Evolutionary conservation across 2,113 vertebrate genomes (phyloP).

Genomic region (Ageneiosus marmoratus): DNA sequence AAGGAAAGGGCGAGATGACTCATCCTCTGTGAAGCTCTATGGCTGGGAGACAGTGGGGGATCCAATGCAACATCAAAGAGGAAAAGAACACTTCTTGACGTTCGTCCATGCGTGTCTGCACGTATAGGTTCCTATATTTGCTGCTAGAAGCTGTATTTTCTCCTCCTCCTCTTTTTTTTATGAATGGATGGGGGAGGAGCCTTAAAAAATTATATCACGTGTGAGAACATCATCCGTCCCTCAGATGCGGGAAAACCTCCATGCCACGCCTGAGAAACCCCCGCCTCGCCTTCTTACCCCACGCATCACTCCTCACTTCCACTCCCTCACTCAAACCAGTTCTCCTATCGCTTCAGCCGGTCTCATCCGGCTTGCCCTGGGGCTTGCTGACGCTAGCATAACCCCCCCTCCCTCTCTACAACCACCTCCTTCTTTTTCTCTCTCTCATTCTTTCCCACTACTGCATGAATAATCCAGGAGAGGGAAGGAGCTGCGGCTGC

Average conservation of each 20-base stretch:
- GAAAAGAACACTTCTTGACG: slow-evolving; percentile 6
- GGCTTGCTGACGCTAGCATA: slow-evolving; percentile 48
- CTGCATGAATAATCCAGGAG: slow-evolving; percentile 54
- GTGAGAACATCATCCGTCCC: slow-evolving; percentile 2
- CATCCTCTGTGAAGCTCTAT: slow-evolving; percentile 26
- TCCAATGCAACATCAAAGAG: neutral
- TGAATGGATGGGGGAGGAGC: slow-evolving; percentile 53
- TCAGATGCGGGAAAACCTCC: slow-evolving; percentile 44
- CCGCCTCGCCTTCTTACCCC: slow-evolving; percentile 31
- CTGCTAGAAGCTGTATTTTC: slow-evolving; percentile 27
- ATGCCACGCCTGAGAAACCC: slow-evolving; percentile 22
- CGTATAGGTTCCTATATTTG: neutral
- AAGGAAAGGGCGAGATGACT: slow-evolving; percentile 34
- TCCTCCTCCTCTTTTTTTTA: slow-evolving; percentile 35
- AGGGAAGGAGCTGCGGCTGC: slow-evolving; percentile 42
- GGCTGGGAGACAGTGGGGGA: neutral
- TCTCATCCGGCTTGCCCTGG: slow-evolving; percentile 35
- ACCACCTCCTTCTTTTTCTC: slow-evolving; percentile 11
- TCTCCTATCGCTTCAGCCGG: slow-evolving; percentile 40
- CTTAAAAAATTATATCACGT: slow-evolving; percentile 35
- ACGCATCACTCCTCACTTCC: slow-evolving; percentile 21
- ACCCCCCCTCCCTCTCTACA: neutral
- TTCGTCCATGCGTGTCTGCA: neutral
- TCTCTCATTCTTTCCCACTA: slow-evolving; percentile 23
- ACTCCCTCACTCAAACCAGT: slow-evolving; percentile 28